phyloP scores from a whole-genome alignment of 2,797 vertebrate species.

The Neoniphon sammara region DNA sequence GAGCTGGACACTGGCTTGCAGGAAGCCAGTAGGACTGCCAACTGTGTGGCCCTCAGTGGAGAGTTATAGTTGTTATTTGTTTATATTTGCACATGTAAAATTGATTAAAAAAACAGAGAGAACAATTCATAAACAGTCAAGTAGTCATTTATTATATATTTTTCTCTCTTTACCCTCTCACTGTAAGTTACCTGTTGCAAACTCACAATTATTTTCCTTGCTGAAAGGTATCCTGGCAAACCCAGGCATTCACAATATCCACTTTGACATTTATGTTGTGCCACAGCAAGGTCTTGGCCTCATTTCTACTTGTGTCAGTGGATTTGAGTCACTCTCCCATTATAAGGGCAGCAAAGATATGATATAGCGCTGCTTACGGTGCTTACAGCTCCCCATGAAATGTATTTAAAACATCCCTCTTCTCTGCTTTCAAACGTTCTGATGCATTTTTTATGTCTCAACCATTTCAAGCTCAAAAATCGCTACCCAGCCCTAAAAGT shows the following conservation, averaged over 20 bases:
- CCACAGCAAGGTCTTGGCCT: slow-evolving; percentile 33
- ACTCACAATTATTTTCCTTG: not conserved
- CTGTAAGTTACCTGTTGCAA: slow-evolving; percentile 17
- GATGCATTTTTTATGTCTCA: slow-evolving; percentile 57
- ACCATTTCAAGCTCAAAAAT: slow-evolving; percentile 53
- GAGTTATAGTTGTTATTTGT: slow-evolving; percentile 48
- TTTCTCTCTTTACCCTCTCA: slow-evolving; percentile 23
- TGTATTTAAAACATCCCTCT: slow-evolving; percentile 37
- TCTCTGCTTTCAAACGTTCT: slow-evolving; percentile 42
- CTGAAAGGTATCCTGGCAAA: not conserved
- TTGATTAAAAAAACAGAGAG: too few relatives aligned
- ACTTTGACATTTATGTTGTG: slow-evolving; percentile 42
- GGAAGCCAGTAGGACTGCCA: slow-evolving; percentile 26
- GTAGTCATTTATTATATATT: too few relatives aligned
- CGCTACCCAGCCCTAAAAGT: slow-evolving; percentile 48
- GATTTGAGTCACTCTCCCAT: slow-evolving; percentile 27
- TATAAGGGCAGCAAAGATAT: slow-evolving; percentile 43
- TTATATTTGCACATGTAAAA: slow-evolving; percentile 12
- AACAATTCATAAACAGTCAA: too few relatives aligned
- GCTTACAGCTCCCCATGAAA: slow-evolving; percentile 31
- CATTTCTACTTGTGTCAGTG: slow-evolving; percentile 36
- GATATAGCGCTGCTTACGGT: slow-evolving; percentile 37
- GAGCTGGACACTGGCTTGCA: slow-evolving; percentile 33
- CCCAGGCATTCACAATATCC: slow-evolving; percentile 20
- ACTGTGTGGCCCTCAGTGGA: slow-evolving; percentile 37